Evolutionary conservation across 1,140 invertebrate species (phyloP).

Genomic region (Mycetomoellerius zeteki): DNA sequence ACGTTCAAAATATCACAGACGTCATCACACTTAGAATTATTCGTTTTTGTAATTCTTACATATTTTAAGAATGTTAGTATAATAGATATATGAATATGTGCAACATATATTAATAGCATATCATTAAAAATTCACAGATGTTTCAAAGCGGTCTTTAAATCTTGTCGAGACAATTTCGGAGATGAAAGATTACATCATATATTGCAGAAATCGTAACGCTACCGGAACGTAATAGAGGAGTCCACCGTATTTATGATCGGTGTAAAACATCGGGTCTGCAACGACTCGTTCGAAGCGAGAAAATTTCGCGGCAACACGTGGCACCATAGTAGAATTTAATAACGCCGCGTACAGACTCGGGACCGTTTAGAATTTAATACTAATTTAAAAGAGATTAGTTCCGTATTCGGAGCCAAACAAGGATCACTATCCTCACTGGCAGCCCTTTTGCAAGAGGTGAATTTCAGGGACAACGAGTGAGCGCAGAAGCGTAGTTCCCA

Average conservation of each 20-base stretch:
- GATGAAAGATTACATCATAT: slow-evolving; percentile 58
- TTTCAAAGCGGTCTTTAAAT: slow-evolving; percentile 55
- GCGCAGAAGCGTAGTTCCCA: slow-evolving; percentile 77
- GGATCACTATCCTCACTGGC: slow-evolving; percentile 70
- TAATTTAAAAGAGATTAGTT: slow-evolving; percentile 83
- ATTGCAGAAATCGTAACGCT: slow-evolving; percentile 53
- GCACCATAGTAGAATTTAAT: slow-evolving; percentile 77
- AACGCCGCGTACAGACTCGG: slow-evolving; percentile 69
- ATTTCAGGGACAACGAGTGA: slow-evolving; percentile 72
- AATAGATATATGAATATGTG: not conserved
- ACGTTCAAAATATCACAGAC: not conserved
- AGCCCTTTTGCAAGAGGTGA: slow-evolving; percentile 49
- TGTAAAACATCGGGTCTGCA: slow-evolving; percentile 52
- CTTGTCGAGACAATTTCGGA: slow-evolving; percentile 47
- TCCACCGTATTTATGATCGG: slow-evolving; percentile 63
- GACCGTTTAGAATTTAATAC: slow-evolving; percentile 78
- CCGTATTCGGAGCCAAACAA: slow-evolving; percentile 75
- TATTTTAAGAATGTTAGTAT: not conserved
- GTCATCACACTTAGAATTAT: not conserved
- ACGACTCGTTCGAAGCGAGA: slow-evolving; percentile 1
- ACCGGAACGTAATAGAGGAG: slow-evolving; percentile 42
- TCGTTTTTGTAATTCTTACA: not conserved
- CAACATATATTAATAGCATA: slow-evolving; percentile 21
- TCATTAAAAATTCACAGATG: slow-evolving; percentile 54
- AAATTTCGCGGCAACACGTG: slow-evolving; percentile 55